phyloP scores from a whole-genome alignment of 2,797 vertebrate species.

The Ataeniobius toweri region DNA sequence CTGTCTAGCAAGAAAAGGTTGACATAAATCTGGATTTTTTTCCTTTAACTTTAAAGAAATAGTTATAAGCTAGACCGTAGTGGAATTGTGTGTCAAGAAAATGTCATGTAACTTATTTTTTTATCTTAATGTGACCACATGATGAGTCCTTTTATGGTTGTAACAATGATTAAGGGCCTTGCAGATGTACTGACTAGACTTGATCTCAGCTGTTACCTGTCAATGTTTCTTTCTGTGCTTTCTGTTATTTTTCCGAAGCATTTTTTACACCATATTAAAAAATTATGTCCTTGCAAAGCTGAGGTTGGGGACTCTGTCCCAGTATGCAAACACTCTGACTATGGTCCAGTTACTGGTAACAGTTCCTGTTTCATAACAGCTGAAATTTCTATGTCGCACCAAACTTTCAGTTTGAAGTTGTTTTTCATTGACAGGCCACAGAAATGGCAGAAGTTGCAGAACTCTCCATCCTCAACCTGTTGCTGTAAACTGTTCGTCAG shows the following conservation, averaged over 20 bases:
- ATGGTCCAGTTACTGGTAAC: background rate
- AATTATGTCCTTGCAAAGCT: background rate
- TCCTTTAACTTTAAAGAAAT: background rate
- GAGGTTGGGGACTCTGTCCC: background rate
- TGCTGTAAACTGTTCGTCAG: background rate
- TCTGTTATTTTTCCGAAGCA: background rate
- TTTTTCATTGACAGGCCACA: background rate
- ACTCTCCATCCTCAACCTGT: background rate
- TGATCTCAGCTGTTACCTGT: slow-evolving; percentile 20
- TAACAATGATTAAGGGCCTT: background rate
- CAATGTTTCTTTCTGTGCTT: slow-evolving; percentile 15
- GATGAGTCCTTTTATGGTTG: background rate
- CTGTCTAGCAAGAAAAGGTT: background rate
- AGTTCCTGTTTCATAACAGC: background rate
- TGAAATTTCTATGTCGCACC: slow-evolving; percentile 10
- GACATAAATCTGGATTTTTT: background rate
- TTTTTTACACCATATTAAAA: background rate
- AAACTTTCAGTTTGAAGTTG: background rate
- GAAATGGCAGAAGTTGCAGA: background rate
- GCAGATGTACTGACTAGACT: background rate
- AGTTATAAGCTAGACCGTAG: background rate
- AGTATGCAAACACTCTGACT: background rate
- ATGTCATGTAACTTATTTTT: background rate
- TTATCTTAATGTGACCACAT: background rate
- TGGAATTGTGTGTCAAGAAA: background rate